These are phyloP conservation scores for Scaeva pyrastri DNA, from an alignment of 2,888 invertebrate genomes.

Conservation along the genomic window DNA sequence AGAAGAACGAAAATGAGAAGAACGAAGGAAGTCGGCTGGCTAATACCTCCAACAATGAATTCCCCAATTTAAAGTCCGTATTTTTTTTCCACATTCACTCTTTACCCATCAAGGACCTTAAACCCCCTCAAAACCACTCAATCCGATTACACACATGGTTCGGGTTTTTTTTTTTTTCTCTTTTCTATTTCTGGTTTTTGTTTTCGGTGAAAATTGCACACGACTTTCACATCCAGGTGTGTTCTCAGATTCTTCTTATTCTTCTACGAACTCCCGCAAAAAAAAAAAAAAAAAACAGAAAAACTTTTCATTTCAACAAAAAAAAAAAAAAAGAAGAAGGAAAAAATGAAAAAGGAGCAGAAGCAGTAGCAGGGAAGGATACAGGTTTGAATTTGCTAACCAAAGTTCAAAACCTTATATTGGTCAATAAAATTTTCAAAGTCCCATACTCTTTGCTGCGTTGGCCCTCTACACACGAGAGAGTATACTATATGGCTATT, in stretches of 20 bases:
- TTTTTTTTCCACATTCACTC: slow-evolving; percentile 7
- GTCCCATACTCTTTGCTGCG: slow-evolving; percentile 57
- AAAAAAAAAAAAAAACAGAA: slow-evolving; percentile 11
- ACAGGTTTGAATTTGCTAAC: slow-evolving; percentile 63
- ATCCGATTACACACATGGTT: slow-evolving; percentile 43
- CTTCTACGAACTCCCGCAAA: background rate
- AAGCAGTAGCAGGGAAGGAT: slow-evolving; percentile 9
- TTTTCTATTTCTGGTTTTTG: slow-evolving; percentile 4
- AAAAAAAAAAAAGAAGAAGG: background rate
- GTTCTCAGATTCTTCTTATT: slow-evolving; percentile 37
- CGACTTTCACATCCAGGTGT: slow-evolving; percentile 55
- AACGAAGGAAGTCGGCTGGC: slow-evolving; percentile 15
- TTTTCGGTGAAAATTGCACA: slow-evolving; percentile 44
- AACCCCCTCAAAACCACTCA: slow-evolving; percentile 40
- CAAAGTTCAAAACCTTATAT: slow-evolving; percentile 76
- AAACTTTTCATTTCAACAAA: slow-evolving; percentile 27
- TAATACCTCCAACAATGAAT: slow-evolving; percentile 60
- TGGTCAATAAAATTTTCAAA: slow-evolving; percentile 74
- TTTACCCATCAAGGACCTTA: slow-evolving; percentile 28
- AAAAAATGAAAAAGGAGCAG: slow-evolving; percentile 17
- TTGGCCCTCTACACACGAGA: background rate
- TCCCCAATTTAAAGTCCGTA: slow-evolving; percentile 40
- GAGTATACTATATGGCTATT: slow-evolving; percentile 3
- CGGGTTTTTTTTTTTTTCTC: background rate
- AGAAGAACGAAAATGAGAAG: background rate